These are phyloP conservation scores for Pogonognathellus flavescens DNA, from an alignment of 1,140 invertebrate genomes.

Conservation along the genomic window DNA sequence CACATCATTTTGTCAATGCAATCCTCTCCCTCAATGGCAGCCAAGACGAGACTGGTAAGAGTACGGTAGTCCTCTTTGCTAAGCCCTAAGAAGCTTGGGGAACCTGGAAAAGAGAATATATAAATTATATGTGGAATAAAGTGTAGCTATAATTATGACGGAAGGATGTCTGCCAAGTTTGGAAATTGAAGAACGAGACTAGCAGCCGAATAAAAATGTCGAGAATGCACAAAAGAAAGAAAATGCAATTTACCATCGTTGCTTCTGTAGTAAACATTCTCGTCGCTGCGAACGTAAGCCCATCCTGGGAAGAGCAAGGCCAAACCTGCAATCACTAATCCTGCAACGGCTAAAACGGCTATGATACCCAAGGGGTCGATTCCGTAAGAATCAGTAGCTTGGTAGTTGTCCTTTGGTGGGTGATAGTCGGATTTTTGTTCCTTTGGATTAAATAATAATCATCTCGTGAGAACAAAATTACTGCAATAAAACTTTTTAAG, in stretches of 20 bases:
- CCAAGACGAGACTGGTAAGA: conserved; percentile 65
- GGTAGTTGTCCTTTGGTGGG: conserved; percentile 63
- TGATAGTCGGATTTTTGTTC: conserved; percentile 64
- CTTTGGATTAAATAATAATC: conserved; percentile 8
- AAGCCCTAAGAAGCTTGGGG: conserved; percentile 63
- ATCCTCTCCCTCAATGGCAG: conserved; percentile 67
- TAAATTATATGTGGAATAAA: not conserved
- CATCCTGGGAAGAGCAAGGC: conserved; percentile 67
- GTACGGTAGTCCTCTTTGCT: conserved; percentile 66
- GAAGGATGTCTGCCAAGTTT: conserved; percentile 11
- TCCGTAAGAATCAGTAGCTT: conserved; percentile 66
- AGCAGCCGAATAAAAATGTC: not conserved
- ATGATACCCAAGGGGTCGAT: conserved; percentile 67
- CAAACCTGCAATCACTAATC: conserved; percentile 67
- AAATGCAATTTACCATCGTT: conserved; percentile 59
- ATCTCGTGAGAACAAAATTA: not conserved
- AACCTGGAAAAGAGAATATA: conserved; percentile 7
- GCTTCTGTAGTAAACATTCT: conserved; percentile 67
- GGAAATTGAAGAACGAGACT: not conserved
- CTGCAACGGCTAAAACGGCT: conserved; percentile 66
- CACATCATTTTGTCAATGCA: conserved; percentile 67
- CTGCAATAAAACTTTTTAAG: not conserved
- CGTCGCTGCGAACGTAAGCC: conserved; percentile 67
- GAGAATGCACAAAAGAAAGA: not conserved
- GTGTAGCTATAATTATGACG: conserved; percentile 4